Evolutionary conservation across 2,113 vertebrate species (phyloP).

Genomic region (Capreolus pygargus): DNA sequence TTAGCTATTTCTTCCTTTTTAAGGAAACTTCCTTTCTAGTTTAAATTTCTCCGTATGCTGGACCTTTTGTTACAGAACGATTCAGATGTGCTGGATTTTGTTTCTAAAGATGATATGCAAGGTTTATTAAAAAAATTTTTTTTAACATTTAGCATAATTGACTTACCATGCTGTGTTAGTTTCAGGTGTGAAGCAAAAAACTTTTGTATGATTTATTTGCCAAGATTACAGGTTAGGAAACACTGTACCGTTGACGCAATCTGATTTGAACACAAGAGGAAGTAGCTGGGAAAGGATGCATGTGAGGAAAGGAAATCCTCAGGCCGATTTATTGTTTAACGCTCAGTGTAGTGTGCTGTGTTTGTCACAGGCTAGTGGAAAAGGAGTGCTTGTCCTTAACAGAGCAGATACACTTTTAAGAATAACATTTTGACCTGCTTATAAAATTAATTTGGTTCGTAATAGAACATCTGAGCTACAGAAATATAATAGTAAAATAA

Average conservation of each 20-base stretch:
- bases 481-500: background rate
- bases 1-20: background rate
- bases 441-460: background rate
- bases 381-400: background rate
- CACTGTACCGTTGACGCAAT: background rate
- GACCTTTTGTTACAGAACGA: background rate
- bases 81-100: background rate
- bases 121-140: background rate
- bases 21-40: background rate
- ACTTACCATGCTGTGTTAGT: background rate
- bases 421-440: background rate
- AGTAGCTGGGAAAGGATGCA: slow-evolving; percentile 40
- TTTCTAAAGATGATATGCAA: background rate
- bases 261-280: slow-evolving; percentile 32
- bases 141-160: background rate
- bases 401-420: background rate
- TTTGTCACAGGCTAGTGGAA: background rate
- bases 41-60: background rate
- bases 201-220: background rate
- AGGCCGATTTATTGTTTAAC: slow-evolving; percentile 40
- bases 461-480: background rate
- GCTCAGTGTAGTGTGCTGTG: background rate
- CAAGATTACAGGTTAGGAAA: background rate
- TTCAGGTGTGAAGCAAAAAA: background rate
- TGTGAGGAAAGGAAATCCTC: slow-evolving; percentile 56